phyloP scores from a whole-genome alignment of 2,113 vertebrate species.

The Empidonax traillii region DNA sequence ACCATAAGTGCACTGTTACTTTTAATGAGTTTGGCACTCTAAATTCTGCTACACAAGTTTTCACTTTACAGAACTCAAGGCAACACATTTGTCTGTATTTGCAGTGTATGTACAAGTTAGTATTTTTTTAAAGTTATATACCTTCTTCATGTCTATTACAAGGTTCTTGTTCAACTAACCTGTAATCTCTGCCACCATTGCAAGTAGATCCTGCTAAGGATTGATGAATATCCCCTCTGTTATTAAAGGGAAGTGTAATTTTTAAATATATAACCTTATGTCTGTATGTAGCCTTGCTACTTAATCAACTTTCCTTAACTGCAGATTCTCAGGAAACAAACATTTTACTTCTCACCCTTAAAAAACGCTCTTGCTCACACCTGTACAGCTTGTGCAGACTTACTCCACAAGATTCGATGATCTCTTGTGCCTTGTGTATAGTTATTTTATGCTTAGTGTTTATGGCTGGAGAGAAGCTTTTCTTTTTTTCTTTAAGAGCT shows the following conservation, averaged over 20 bases:
- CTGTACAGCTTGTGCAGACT: not conserved
- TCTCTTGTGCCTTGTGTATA: not conserved
- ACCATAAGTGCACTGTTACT: rapidly evolving
- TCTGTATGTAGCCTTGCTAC: not conserved
- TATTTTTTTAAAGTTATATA: not conserved
- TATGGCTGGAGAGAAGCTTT: not conserved
- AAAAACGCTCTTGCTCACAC: not conserved
- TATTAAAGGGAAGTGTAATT: not conserved
- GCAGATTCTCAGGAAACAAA: not conserved
- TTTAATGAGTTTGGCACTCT: not conserved
- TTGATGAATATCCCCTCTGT: not conserved
- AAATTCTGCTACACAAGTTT: not conserved
- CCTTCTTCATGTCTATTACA: not conserved
- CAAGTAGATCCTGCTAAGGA: not conserved
- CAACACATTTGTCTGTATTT: not conserved
- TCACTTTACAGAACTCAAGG: not conserved
- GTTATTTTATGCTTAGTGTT: not conserved
- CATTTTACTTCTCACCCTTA: not conserved
- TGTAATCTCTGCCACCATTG: not conserved
- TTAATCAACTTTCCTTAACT: not conserved
- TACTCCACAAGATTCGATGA: rapidly evolving
- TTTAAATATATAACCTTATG: not conserved
- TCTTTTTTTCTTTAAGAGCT: not conserved
- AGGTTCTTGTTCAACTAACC: not conserved
- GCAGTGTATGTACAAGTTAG: not conserved